Evolutionary conservation across 2,888 invertebrate species (phyloP).

Genomic region (Dryobota labecula): DNA sequence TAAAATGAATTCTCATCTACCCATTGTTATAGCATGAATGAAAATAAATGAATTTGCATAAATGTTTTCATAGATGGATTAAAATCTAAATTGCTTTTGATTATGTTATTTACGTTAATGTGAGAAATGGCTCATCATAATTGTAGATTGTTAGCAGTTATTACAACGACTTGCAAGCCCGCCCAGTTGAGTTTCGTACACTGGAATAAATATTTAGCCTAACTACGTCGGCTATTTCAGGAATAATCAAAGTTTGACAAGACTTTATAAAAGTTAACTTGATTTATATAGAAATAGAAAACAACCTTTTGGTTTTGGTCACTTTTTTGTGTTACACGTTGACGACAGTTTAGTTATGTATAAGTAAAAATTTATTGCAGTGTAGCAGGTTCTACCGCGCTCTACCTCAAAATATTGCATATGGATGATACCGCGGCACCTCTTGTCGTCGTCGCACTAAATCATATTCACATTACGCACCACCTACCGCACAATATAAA

Average conservation of each 20-base stretch:
- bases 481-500: constrained; percentile 71
- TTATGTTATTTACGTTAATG: constrained; percentile 50
- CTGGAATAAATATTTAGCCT: too few relatives aligned
- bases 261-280: too few relatives aligned
- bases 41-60: constrained; percentile 58
- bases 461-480: constrained; percentile 66
- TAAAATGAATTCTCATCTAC: constrained; percentile 52
- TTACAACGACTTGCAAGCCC: constrained; percentile 34
- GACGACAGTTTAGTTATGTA: too few relatives aligned
- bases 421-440: constrained; percentile 6
- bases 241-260: too few relatives aligned
- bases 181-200: constrained; percentile 12
- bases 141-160: constrained; percentile 32
- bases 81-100: constrained; percentile 47
- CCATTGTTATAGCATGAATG: constrained; percentile 66
- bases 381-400: not conserved
- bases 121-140: constrained; percentile 35
- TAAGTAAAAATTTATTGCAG: too few relatives aligned
- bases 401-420: constrained; percentile 31
- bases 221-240: too few relatives aligned
- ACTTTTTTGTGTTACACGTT: too few relatives aligned
- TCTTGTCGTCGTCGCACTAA: constrained; percentile 50
- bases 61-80: constrained; percentile 53
- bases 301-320: too few relatives aligned
- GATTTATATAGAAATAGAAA: too few relatives aligned